These are phyloP conservation scores for Lasiurus borealis DNA, from an alignment of 2,113 vertebrate species.

Conservation along the genomic window DNA sequence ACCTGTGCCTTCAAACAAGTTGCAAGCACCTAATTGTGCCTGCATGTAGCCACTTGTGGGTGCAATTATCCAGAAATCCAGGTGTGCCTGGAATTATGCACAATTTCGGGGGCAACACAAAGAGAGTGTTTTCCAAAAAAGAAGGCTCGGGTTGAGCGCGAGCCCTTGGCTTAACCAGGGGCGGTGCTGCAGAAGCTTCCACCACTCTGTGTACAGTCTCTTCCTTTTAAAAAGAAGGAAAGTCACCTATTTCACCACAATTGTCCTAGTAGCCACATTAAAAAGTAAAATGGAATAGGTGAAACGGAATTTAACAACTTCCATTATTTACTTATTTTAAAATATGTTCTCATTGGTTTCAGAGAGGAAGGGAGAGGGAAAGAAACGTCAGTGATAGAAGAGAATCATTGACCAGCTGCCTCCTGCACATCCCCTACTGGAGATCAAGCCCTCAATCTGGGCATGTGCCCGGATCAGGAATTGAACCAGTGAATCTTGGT, in stretches of 20 bases:
- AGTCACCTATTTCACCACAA: not conserved
- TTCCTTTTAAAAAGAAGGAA: constrained; percentile 1
- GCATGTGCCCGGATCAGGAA: no score
- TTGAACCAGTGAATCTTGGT: no score
- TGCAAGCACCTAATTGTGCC: constrained; percentile 80
- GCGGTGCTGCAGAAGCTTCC: not conserved
- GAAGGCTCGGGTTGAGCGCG: constrained; percentile 12
- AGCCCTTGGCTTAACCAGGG: constrained; percentile 7
- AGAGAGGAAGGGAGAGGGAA: no score
- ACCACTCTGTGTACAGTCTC: not conserved
- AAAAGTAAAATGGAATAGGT: not conserved
- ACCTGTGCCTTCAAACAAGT: constrained; percentile 82
- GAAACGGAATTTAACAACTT: not conserved
- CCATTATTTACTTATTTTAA: constrained; percentile 7
- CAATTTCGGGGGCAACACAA: constrained; percentile 65
- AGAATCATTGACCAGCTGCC: no score
- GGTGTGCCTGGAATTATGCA: constrained; percentile 75
- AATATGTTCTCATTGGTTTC: no score
- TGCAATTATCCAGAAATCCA: constrained; percentile 82
- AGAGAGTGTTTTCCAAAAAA: constrained; percentile 49
- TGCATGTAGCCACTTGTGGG: constrained; percentile 82
- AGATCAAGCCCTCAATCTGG: no score
- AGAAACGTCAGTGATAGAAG: no score
- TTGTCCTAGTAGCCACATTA: not conserved
- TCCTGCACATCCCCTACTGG: no score